These are phyloP conservation scores for Odontocerum albicorne DNA, from an alignment of 2,888 invertebrate genomes.

Conservation along the genomic window DNA sequence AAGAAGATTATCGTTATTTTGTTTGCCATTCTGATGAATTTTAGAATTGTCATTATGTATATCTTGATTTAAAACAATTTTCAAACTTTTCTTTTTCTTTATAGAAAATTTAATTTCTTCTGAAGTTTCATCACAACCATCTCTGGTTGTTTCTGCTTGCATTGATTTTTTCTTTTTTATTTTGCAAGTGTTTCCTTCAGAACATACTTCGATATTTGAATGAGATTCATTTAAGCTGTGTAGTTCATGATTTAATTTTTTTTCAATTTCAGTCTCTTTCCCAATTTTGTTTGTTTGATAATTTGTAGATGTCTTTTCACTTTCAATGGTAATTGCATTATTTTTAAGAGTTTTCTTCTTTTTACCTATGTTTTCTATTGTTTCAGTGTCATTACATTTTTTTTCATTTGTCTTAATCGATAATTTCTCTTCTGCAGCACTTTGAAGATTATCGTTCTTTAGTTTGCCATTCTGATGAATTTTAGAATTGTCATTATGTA, in stretches of 20 bases:
- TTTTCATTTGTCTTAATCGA: constrained; percentile 33
- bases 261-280: neutral
- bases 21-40: too few relatives aligned
- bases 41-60: too few relatives aligned
- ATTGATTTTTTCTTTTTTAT: constrained; percentile 12
- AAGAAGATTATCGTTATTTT: too few relatives aligned
- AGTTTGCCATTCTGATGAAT: too few relatives aligned
- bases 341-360: constrained; percentile 22
- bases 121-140: neutral
- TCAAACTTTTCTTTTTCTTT: constrained; percentile 11
- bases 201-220: neutral
- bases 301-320: neutral
- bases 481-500: too few relatives aligned
- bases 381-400: constrained; percentile 9
- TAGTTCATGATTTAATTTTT: neutral
- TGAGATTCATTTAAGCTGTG: neutral
- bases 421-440: neutral
- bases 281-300: neutral
- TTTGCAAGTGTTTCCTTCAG: constrained; percentile 5
- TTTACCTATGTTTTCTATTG: neutral
- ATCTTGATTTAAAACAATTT: too few relatives aligned
- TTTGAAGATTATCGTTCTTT: too few relatives aligned
- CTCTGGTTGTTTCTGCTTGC: constrained; percentile 24
- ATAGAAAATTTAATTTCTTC: constrained; percentile 22
- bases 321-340: neutral